phyloP scores from a whole-genome alignment of 2,797 vertebrate species.

The Chiloscyllium punctatum region DNA sequence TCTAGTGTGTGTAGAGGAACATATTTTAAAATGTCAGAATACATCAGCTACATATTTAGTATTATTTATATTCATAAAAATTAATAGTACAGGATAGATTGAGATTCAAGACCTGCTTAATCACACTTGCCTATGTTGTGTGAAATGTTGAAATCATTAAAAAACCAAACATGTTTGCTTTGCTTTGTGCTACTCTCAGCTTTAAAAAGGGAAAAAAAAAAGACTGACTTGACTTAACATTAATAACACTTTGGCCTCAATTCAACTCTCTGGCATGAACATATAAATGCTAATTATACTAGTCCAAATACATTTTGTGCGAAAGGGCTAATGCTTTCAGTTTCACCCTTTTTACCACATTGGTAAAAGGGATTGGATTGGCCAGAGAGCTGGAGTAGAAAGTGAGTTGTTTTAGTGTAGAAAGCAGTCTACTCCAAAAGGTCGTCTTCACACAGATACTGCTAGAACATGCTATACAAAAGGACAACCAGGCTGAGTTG shows the following conservation, averaged over 20 bases:
- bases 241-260: slow-evolving; percentile 25
- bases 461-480: too few relatives aligned
- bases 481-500: neutral
- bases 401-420: neutral
- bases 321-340: slow-evolving; percentile 11
- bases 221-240: slow-evolving; percentile 25
- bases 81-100: slow-evolving; percentile 66
- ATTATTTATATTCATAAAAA: slow-evolving; percentile 73
- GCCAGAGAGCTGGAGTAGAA: neutral
- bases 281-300: slow-evolving; percentile 35
- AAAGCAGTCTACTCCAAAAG: neutral
- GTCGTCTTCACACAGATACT: neutral
- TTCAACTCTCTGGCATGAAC: neutral
- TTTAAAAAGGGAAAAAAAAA: slow-evolving; percentile 1
- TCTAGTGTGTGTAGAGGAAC: slow-evolving; percentile 68
- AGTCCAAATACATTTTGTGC: slow-evolving; percentile 21
- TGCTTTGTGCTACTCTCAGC: neutral
- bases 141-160: slow-evolving; percentile 34
- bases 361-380: neutral
- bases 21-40: slow-evolving; percentile 74
- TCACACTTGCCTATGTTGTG: slow-evolving; percentile 48
- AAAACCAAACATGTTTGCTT: slow-evolving; percentile 24
- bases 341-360: neutral
- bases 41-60: slow-evolving; percentile 65
- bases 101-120: slow-evolving; percentile 58